Evolutionary conservation across 2,888 invertebrate genomes (phyloP), one percentile per base, ranked within the genome.

Genomic region (Furcula furcula): DNA sequence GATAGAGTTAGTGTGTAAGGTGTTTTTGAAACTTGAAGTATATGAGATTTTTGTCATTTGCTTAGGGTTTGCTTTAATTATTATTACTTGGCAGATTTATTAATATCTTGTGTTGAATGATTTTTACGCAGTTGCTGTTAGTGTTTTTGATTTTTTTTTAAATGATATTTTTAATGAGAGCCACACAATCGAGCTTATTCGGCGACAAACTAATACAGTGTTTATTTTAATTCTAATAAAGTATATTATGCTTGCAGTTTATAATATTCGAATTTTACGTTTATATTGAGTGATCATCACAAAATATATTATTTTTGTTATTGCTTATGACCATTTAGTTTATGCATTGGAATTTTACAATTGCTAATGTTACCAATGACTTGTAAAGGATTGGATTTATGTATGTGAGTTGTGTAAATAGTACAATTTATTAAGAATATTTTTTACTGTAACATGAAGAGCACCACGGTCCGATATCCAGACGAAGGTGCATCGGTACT

Each of bases 41-140:
- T 58, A 57, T 63, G 64, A 66, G 67, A 62, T 67, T 66, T 63
- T 62, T 55, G 69, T 68, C 66, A 65, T 77, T 77, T 70, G 71
- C 71, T 72, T 77, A 72, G 75, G 77, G 69, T 73, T 80, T 72
- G 83, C 81, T 82, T 81, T 84, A 82, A 82, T 75, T 76, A 76
- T 70, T 74, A 76, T 77, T 73, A 82, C 58, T 66, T 75, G 59
- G 67, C 72, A 72, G 68, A 71, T 81, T 71, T 70, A 69, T 59
- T 21, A 55, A 60, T 56, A 61, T 59, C 52, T 65, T 68, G 73
- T 76, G 66, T 83, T 79, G 67, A 73, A 71, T 69, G 69, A 64
- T 72, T 76, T n/a, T 71, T 72, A 63, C 69, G 60, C 58, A 52
- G 54, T 65, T 68, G 62, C 52, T 72, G 67, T 78, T 78, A 71